phyloP scores from a whole-genome alignment of 2,888 invertebrate genomes.

The Lissocephala sabroskyi region DNA sequence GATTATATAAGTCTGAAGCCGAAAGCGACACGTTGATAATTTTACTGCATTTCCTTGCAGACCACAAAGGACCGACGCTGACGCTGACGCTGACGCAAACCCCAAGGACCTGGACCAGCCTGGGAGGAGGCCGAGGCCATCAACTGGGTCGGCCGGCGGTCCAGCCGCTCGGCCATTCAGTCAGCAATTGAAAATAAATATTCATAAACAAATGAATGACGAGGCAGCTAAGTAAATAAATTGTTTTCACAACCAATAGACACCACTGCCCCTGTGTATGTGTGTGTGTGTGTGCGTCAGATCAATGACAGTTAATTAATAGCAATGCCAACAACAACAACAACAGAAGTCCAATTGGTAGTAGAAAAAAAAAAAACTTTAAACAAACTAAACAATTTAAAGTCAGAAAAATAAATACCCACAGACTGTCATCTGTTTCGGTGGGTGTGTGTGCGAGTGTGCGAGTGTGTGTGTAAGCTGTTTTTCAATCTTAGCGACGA shows the following conservation, averaged over 20 bases:
- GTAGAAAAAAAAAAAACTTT: no score
- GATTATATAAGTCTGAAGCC: conserved; percentile 58
- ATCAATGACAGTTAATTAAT: conserved; percentile 50
- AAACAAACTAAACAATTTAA: not conserved
- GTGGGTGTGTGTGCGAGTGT: no score
- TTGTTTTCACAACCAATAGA: conserved; percentile 51
- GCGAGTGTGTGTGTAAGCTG: no score
- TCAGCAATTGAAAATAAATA: conserved; percentile 33
- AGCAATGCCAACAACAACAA: conserved; percentile 25
- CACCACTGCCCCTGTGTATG: conserved; percentile 9
- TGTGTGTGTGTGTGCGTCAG: conserved; percentile 8
- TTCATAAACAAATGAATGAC: conserved; percentile 35
- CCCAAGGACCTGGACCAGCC: no score
- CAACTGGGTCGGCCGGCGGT: no score
- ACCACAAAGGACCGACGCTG: conserved; percentile 10
- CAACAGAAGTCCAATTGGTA: no score
- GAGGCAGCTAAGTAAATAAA: conserved; percentile 56
- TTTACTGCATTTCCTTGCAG: conserved; percentile 54
- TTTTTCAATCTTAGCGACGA: no score
- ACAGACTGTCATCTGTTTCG: no score
- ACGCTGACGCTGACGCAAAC: no score
- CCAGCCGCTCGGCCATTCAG: no score
- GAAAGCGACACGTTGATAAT: conserved; percentile 25
- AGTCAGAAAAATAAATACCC: no score
- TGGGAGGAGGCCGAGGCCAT: no score